A percentile compares a stretch with the other conserved stretches of the same genome.
Conservation (phyloP, 2,888 invertebrate species). For the Drosophila mulleri region DNA sequence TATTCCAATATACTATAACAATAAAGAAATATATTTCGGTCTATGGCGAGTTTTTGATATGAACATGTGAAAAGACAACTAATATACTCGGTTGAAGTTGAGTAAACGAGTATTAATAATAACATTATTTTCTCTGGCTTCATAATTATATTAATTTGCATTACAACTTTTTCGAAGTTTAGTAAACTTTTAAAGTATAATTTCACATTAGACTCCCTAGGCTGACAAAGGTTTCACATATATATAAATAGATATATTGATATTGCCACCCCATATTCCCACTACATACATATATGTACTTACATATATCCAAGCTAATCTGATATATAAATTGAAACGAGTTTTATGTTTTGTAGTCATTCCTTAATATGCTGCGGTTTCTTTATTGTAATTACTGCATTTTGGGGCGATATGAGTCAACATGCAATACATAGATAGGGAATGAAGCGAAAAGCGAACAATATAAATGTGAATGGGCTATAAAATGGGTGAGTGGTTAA, state of each 20-base stretch:
- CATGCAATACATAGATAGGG: constrained; percentile 35
- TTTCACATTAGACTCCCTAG: too few species aligned
- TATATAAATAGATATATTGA: background rate
- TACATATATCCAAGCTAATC: background rate
- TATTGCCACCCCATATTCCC: background rate
- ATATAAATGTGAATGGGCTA: constrained; percentile 38
- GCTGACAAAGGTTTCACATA: background rate
- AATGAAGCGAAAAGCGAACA: constrained; percentile 72
- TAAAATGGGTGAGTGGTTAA: constrained; percentile 57
- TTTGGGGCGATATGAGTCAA: constrained; percentile 47
- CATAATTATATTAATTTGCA: constrained; percentile 5
- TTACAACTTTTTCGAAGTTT: background rate
- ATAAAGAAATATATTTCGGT: too few species aligned
- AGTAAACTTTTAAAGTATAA: background rate
- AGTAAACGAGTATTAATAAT: background rate
- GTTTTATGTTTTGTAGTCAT: constrained; percentile 48
- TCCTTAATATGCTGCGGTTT: constrained; percentile 64
- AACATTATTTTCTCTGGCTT: background rate
- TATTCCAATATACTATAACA: too few species aligned
- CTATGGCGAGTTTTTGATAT: background rate
- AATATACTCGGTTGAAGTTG: background rate
- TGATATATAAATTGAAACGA: background rate
- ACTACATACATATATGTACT: background rate
- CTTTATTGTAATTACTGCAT: constrained; percentile 67
- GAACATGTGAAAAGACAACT: background rate